phyloP scores from a whole-genome alignment of 2,797 vertebrate genomes.

The Callimico goeldii region DNA sequence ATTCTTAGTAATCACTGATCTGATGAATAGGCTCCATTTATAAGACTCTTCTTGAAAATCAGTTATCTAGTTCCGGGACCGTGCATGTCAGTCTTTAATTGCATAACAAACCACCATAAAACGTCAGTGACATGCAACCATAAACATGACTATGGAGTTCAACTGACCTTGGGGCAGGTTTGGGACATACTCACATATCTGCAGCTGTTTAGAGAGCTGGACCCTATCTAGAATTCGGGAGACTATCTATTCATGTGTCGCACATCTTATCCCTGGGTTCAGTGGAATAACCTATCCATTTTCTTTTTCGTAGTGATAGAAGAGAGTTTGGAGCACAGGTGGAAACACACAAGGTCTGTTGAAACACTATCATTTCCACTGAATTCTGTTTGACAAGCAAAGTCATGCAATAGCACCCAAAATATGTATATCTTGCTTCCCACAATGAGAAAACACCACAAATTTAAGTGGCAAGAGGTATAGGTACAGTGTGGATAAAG shows the following conservation, averaged over 20 bases:
- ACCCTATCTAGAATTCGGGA: neutral
- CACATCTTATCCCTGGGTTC: neutral
- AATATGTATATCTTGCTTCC: neutral
- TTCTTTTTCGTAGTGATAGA: neutral
- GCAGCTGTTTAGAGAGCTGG: neutral
- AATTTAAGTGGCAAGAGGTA: neutral
- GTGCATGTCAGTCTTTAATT: neutral
- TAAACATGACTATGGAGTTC: neutral
- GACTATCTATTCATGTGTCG: neutral
- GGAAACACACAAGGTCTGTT: neutral
- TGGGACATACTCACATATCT: neutral
- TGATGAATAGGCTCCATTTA: neutral
- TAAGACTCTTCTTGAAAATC: neutral
- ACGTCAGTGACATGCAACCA: neutral
- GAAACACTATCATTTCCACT: neutral
- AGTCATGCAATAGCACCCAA: neutral
- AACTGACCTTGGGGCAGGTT: neutral
- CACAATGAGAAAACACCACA: neutral
- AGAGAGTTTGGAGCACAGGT: neutral
- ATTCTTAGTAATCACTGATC: neutral
- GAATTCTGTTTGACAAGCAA: rapidly evolving
- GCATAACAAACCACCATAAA: neutral
- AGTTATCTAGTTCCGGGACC: neutral
- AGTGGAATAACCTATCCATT: neutral
- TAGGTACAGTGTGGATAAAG: neutral